phyloP scores from a whole-genome alignment of 2,113 vertebrate genomes.

The Reinhardtius hippoglossoides region DNA sequence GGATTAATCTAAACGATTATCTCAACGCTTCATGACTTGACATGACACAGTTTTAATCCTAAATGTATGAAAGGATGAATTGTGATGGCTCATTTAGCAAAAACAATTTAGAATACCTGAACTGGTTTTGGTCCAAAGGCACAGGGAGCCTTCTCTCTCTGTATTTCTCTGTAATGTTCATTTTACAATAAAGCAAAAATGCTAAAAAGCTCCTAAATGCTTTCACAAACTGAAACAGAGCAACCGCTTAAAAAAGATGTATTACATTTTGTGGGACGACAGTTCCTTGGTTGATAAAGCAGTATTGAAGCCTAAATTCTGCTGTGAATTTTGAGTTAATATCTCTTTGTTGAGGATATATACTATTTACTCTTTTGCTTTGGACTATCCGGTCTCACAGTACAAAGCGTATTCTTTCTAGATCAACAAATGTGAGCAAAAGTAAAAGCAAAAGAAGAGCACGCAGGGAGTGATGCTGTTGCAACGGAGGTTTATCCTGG shows the following conservation, averaged over 20 bases:
- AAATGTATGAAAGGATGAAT: not conserved
- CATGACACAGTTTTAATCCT: not conserved
- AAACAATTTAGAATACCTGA: not conserved
- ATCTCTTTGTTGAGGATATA: too few species aligned
- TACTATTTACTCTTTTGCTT: too few species aligned
- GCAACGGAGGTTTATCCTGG: conserved; percentile 47
- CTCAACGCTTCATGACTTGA: not conserved
- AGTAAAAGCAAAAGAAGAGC: conserved; percentile 22
- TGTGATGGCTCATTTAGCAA: not conserved
- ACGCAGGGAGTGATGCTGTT: conserved; percentile 26
- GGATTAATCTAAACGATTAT: not conserved
- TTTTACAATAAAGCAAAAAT: not conserved
- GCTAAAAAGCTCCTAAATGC: too few species aligned
- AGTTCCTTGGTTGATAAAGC: too few species aligned
- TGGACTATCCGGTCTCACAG: not conserved
- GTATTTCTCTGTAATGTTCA: not conserved
- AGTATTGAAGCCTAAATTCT: too few species aligned
- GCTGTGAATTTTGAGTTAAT: too few species aligned
- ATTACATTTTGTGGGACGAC: too few species aligned
- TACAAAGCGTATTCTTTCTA: not conserved
- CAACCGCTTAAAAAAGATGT: too few species aligned
- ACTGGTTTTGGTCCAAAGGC: not conserved
- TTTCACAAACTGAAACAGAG: not conserved
- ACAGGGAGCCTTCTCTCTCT: too few species aligned
- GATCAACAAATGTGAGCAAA: conserved; percentile 9